Percentiles rank a stretch among this genome's conserved stretches.
These are phyloP conservation scores for Brachionus paranguensis DNA, from an alignment of 1,140 invertebrate genomes.

Conservation along the genomic window DNA sequence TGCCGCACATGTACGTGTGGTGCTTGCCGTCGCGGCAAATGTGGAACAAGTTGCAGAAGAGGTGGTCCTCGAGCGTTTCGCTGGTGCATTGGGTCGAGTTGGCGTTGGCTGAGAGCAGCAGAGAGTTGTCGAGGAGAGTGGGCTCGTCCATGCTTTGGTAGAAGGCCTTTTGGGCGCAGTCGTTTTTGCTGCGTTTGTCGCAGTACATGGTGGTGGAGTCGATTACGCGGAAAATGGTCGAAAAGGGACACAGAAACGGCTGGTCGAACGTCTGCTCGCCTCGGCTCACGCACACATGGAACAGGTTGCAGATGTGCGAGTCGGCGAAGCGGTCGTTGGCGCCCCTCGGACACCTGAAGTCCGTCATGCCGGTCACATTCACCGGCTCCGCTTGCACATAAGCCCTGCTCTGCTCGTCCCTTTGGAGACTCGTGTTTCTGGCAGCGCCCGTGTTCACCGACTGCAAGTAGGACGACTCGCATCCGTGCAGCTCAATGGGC, in stretches of 20 bases:
- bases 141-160: background rate
- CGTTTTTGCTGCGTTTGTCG: background rate
- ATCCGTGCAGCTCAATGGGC: conserved; percentile 4
- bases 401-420: background rate
- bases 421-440: background rate
- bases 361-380: conserved; percentile 1
- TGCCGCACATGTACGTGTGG: conserved; percentile 33
- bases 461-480: conserved; percentile 32
- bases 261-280: conserved; percentile 19
- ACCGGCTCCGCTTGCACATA: background rate
- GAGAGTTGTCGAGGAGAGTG: background rate
- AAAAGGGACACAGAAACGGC: conserved; percentile 38
- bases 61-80: background rate
- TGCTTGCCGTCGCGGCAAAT: background rate
- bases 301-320: conserved; percentile 35
- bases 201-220: conserved; percentile 31
- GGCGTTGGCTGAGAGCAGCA: background rate
- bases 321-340: conserved; percentile 15
- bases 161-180: conserved; percentile 13
- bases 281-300: conserved; percentile 33
- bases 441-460: background rate
- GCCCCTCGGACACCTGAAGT: background rate
- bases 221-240: background rate
- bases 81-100: background rate
- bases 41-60: conserved; percentile 30